Evolutionary conservation across 1,140 invertebrate genomes (phyloP), one percentile per base, ranked within the genome.

Genomic region (Brachionus manjavacas): DNA sequence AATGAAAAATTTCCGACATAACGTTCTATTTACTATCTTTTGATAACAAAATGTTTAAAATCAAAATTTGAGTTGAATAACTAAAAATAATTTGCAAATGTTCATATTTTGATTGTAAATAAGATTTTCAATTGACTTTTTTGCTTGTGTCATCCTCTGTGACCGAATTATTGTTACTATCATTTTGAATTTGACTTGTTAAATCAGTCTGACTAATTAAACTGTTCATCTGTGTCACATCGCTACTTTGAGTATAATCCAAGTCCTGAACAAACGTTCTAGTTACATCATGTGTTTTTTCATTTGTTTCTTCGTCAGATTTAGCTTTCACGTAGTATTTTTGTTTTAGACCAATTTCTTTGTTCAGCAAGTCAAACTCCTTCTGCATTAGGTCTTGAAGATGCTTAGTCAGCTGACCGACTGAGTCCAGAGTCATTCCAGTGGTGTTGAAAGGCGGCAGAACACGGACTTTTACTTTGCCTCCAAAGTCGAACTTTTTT

Each of bases 91-190:
- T n/a, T 43, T 46, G 16, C 7, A 74, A 41, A 43, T 41, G n/a
- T 41, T 74, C 16, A 20, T 35, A 35, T 6, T 35, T 4, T 35
- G 31, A 35, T 35, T 35, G 31, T 35, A 35, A 35, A 35, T 35
- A 35, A 35, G 4, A 35, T 60, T 60, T 1, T 20, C 16, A 20
- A 49, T 76, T 46, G 72, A 49, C 25, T 76, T 76, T 76, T 76
- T 76, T 76, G n/a, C 35, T 4, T 12, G 25, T 35, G 3, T 76
- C 72, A 6, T 76, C 72, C 25, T 76, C 72, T 49, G 41, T 76
- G 14, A 76, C 46, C 16, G 72, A 76, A 76, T 76, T 76, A 25
- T 76, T 76, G 46, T 76, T 76, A 76, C 72, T 76, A 76, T 76
- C 72, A 35, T 49, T 76, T 49, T 49, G 72, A 8, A 49, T 0